Evolutionary conservation across 2,888 invertebrate species (phyloP).

Genomic region (Epistrophe eligans): DNA sequence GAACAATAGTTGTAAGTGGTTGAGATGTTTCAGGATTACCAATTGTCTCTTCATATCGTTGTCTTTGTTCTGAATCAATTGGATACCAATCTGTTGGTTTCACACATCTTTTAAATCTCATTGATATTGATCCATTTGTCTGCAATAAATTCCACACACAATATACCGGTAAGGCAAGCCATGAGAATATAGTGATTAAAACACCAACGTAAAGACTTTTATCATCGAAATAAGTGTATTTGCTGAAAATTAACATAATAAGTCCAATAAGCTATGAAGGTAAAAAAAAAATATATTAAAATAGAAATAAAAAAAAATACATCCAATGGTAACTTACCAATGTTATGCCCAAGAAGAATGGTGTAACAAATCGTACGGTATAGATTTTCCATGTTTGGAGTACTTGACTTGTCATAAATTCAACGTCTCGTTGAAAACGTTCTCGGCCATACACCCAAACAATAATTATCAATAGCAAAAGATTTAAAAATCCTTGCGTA

Average conservation of each 20-base stretch:
- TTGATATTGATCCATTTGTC: slow-evolving; percentile 58
- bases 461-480: slow-evolving; percentile 90
- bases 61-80: slow-evolving; percentile 62
- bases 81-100: slow-evolving; percentile 77
- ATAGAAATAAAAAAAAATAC: not conserved
- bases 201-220: not conserved
- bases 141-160: slow-evolving; percentile 50
- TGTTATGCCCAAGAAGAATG: slow-evolving; percentile 8
- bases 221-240: not conserved
- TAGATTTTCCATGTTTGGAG: slow-evolving; percentile 81
- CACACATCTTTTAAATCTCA: slow-evolving; percentile 67
- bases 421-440: slow-evolving; percentile 86
- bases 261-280: slow-evolving; percentile 12
- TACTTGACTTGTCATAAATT: slow-evolving; percentile 89
- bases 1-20: slow-evolving; percentile 44
- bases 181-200: slow-evolving; percentile 25
- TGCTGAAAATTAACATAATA: not conserved
- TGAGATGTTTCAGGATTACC: slow-evolving; percentile 44
- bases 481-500: slow-evolving; percentile 91
- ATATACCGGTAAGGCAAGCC: slow-evolving; percentile 70
- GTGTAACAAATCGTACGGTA: slow-evolving; percentile 43
- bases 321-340: slow-evolving; percentile 18
- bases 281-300: not conserved
- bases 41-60: slow-evolving; percentile 70
- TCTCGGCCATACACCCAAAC: slow-evolving; percentile 91